phyloP scores from a whole-genome alignment of 2,797 vertebrate genomes.

The Huso huso region DNA sequence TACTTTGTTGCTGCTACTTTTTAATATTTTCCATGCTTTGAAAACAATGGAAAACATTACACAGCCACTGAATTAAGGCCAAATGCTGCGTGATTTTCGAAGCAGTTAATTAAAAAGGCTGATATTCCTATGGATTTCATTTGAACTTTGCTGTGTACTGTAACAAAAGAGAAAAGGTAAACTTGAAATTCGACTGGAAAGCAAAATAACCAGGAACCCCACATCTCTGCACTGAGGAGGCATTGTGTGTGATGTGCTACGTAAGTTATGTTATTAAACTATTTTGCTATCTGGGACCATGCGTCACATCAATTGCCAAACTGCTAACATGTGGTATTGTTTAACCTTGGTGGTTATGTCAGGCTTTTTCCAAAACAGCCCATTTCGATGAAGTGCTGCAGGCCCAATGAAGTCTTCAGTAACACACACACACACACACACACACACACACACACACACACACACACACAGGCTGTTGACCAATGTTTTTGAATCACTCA shows the following conservation, averaged over 20 bases:
- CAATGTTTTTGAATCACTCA: background rate
- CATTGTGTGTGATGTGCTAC: slow-evolving; percentile 23
- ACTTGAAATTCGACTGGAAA: slow-evolving; percentile 24
- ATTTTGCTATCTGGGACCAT: slow-evolving; percentile 14
- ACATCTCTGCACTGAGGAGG: slow-evolving; percentile 27
- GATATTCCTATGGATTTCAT: slow-evolving; percentile 48
- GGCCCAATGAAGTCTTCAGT: slow-evolving; percentile 6
- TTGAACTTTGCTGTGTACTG: slow-evolving; percentile 51
- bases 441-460: slow-evolving; percentile 12
- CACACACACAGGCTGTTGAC: slow-evolving; percentile 25
- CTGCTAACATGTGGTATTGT: slow-evolving; percentile 42
- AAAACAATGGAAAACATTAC: slow-evolving; percentile 43
- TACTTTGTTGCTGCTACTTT: slow-evolving; percentile 1
- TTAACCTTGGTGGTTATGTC: slow-evolving; percentile 46
- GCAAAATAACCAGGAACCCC: slow-evolving; percentile 34
- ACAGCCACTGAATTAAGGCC: slow-evolving; percentile 29
- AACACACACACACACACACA: slow-evolving; percentile 9
- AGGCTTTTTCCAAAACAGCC: slow-evolving; percentile 31
- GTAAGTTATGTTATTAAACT: slow-evolving; percentile 24
- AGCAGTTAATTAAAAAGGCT: slow-evolving; percentile 32
- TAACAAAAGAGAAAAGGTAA: slow-evolving; percentile 1
- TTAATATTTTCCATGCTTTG: slow-evolving; percentile 4
- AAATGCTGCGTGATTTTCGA: slow-evolving; percentile 32
- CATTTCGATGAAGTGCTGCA: background rate
- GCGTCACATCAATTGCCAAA: slow-evolving; percentile 24